Percentiles rank a stretch among this genome's conserved stretches.
Evolutionary conservation across 2,888 invertebrate genomes (phyloP).

Genomic region (Frankliniella fusca): DNA sequence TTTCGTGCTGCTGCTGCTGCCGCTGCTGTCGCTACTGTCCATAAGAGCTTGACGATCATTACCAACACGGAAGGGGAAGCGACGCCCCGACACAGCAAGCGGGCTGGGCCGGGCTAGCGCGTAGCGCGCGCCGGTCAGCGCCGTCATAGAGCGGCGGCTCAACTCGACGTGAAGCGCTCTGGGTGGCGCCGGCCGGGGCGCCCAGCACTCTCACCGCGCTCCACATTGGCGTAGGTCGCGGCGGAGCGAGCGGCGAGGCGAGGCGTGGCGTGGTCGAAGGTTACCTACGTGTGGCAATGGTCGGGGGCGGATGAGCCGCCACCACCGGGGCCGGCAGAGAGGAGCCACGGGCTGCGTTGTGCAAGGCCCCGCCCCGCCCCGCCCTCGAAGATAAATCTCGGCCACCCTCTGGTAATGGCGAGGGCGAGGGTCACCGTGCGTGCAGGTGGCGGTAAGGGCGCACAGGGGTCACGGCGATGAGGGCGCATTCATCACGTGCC

Average conservation of each 20-base stretch:
- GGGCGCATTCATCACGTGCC: not conserved
- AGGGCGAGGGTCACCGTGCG: not conserved
- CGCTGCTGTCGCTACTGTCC: not conserved
- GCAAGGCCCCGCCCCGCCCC: not conserved
- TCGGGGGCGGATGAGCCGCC: too few species aligned
- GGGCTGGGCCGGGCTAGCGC: not conserved
- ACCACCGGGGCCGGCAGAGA: not conserved
- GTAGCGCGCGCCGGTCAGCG: not conserved
- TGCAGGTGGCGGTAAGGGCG: not conserved
- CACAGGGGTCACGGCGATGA: not conserved
- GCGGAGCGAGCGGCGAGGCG: not conserved
- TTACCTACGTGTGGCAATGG: too few species aligned
- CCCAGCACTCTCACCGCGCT: not conserved
- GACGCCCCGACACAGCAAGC: not conserved
- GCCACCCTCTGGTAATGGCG: not conserved
- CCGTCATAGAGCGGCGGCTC: not conserved
- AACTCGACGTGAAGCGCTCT: too few species aligned
- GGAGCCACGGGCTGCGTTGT: not conserved
- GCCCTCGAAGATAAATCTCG: not conserved
- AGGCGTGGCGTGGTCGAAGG: not conserved
- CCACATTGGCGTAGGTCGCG: constrained; percentile 10
- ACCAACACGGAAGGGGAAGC: constrained; percentile 23
- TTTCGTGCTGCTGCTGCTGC: not conserved
- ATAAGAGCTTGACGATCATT: constrained; percentile 10
- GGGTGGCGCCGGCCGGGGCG: not conserved